Evolutionary conservation across 1,140 invertebrate species (phyloP).

Genomic region (Zaprionus taronus): DNA sequence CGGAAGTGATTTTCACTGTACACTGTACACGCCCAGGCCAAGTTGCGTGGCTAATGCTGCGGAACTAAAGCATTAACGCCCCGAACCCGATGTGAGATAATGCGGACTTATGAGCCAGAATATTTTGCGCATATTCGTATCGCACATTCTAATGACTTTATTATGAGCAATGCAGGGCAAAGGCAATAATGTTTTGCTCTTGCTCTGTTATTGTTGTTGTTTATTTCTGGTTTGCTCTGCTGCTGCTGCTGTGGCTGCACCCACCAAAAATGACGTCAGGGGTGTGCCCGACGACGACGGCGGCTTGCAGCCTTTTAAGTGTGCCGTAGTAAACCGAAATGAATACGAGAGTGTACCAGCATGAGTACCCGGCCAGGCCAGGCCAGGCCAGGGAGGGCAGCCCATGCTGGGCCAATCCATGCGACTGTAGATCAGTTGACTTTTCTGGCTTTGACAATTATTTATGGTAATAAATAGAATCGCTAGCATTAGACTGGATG

Average conservation of each 20-base stretch:
- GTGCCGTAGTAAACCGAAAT: slow-evolving; percentile 76
- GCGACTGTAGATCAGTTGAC: slow-evolving; percentile 76
- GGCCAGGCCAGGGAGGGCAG: slow-evolving; percentile 53
- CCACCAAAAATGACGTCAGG: slow-evolving; percentile 77
- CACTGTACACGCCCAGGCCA: slow-evolving; percentile 17
- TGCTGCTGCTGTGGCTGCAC: slow-evolving; percentile 56
- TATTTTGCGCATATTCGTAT: slow-evolving; percentile 35
- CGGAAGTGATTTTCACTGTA: slow-evolving; percentile 13
- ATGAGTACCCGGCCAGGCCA: slow-evolving; percentile 24
- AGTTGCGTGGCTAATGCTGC: slow-evolving; percentile 65
- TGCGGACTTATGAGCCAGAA: slow-evolving; percentile 30
- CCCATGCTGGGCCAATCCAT: slow-evolving; percentile 43
- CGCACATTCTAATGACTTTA: slow-evolving; percentile 81
- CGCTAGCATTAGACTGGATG: slow-evolving; percentile 46
- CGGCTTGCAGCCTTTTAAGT: slow-evolving; percentile 74
- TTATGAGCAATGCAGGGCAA: slow-evolving; percentile 77
- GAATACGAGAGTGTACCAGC: slow-evolving; percentile 54
- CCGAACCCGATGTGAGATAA: slow-evolving; percentile 42
- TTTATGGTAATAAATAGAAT: slow-evolving; percentile 82
- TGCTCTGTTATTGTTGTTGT: slow-evolving; percentile 37
- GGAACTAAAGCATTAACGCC: slow-evolving; percentile 81
- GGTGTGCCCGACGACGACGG: slow-evolving; percentile 62
- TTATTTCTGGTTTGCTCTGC: slow-evolving; percentile 16
- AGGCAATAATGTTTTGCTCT: slow-evolving; percentile 22
- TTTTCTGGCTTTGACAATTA: slow-evolving; percentile 79